Conservation (phyloP, 2,888 invertebrate genomes). For the Cosmopolites sordidus region DNA sequence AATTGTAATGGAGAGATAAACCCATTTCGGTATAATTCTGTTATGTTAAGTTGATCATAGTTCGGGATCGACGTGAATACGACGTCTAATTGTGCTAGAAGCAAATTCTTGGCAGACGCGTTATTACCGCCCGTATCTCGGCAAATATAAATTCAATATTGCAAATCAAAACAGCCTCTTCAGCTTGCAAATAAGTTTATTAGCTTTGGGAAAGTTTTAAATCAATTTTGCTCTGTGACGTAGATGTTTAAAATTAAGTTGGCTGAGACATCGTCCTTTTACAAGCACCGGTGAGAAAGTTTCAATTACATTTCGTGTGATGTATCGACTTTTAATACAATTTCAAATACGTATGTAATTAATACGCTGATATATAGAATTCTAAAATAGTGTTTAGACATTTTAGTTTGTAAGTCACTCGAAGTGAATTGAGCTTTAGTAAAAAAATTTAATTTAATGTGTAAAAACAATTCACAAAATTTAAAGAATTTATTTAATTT, state of each 20-base stretch:
- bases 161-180: conserved; percentile 14
- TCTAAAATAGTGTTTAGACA: no score
- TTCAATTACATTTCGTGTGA: neutral
- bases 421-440: no score
- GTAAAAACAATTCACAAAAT: no score
- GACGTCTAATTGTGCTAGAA: conserved; percentile 15
- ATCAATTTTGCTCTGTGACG: conserved; percentile 10
- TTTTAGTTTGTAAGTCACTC: no score
- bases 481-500: no score
- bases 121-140: conserved; percentile 1
- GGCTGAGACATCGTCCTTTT: neutral
- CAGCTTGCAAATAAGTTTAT: conserved; percentile 15
- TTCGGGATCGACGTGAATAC: conserved; percentile 13
- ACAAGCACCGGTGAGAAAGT: neutral
- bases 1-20: conserved; percentile 5
- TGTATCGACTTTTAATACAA: neutral
- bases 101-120: conserved; percentile 3
- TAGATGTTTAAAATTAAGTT: neutral
- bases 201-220: conserved; percentile 14
- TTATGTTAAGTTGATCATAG: conserved; percentile 11
- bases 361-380: no score
- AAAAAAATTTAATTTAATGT: no score
- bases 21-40: conserved; percentile 1
- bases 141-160: conserved; percentile 12
- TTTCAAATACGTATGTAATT: no score